Conservation (phyloP, 2,797 vertebrate species). For the Perdix hodgsoniae region DNA sequence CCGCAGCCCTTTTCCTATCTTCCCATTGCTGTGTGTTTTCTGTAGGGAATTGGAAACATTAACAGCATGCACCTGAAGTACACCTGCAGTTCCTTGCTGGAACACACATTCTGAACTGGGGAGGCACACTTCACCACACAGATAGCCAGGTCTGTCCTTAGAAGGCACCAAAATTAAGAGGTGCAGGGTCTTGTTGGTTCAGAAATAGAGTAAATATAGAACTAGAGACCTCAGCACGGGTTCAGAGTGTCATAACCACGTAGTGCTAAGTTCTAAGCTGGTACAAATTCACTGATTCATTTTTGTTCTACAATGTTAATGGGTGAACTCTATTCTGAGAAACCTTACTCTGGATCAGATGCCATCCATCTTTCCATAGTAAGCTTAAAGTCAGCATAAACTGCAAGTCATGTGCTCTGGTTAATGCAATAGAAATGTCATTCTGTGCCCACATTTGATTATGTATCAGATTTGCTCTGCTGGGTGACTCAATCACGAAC, state of each 20-base stretch:
- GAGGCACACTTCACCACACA: not conserved
- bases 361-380: conserved; percentile 48
- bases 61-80: not conserved
- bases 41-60: not conserved
- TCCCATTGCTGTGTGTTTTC: not conserved
- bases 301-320: conserved; percentile 37
- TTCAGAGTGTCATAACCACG: not conserved
- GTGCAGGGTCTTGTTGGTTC: not conserved
- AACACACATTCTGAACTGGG: not conserved
- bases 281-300: conserved; percentile 6
- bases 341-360: conserved; percentile 8
- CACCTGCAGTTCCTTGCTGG: not conserved
- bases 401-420: conserved; percentile 15
- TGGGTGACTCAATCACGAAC: conserved; percentile 8
- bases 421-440: conserved; percentile 51
- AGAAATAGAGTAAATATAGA: not conserved
- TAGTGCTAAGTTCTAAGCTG: not conserved
- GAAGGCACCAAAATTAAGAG: not conserved
- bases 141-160: not conserved
- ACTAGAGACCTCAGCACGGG: not conserved
- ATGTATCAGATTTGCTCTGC: conserved; percentile 26
- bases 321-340: conserved; percentile 38
- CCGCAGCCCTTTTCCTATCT: not conserved
- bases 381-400: conserved; percentile 43
- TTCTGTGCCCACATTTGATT: conserved; percentile 35